phyloP scores from a whole-genome alignment of 1,140 invertebrate species.

The Cherax destructor region DNA sequence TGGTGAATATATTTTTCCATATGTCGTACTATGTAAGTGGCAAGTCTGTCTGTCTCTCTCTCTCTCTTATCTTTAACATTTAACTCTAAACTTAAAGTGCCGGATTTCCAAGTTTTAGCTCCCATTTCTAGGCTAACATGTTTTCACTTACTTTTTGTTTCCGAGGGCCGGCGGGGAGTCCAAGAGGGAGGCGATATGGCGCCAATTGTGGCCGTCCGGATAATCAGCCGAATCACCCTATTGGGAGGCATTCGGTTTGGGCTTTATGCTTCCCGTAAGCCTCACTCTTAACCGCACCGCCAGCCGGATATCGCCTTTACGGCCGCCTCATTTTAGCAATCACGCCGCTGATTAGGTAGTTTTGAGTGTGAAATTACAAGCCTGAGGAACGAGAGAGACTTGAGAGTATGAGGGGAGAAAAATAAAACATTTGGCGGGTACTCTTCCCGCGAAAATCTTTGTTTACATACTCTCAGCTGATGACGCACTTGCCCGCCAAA shows the following conservation, averaged over 20 bases:
- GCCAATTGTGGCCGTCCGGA: conserved; percentile 17
- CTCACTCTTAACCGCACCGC: conserved; percentile 2
- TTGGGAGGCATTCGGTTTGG: conserved; percentile 8
- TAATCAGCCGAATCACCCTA: conserved; percentile 29
- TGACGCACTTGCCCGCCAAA: too few species aligned
- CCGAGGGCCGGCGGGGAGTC: not conserved
- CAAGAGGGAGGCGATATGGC: not conserved
- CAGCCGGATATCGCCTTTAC: conserved; percentile 1
- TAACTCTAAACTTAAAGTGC: too few species aligned
- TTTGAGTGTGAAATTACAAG: conserved; percentile 40
- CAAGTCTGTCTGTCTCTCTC: not conserved
- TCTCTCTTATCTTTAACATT: not conserved
- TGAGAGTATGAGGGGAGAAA: too few species aligned
- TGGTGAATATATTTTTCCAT: too few species aligned
- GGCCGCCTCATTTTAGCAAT: conserved; percentile 28
- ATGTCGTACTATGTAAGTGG: too few species aligned
- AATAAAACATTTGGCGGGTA: too few species aligned
- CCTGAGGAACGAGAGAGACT: not conserved
- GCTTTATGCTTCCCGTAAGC: conserved; percentile 24
- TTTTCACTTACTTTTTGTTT: not conserved
- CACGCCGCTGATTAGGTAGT: conserved; percentile 33
- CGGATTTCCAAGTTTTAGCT: not conserved
- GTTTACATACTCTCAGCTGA: too few species aligned
- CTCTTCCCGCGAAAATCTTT: too few species aligned
- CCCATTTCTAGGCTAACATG: not conserved